Evolutionary conservation across 2,888 invertebrate genomes (phyloP).

Genomic region (Eupithecia inturbata): DNA sequence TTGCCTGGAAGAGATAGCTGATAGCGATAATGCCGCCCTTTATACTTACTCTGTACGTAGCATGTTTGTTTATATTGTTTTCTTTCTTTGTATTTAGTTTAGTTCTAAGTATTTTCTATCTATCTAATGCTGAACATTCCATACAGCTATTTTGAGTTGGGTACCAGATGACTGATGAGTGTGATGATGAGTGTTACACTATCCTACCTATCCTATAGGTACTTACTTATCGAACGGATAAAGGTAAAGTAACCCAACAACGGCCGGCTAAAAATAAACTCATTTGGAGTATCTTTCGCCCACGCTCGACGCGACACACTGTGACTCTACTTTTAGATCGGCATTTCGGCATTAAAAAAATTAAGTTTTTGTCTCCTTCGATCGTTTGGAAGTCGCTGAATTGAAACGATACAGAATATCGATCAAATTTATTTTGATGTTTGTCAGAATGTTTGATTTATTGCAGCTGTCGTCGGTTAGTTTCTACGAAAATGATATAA

Average conservation of each 20-base stretch:
- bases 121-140: too few relatives aligned
- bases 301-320: conserved; percentile 27
- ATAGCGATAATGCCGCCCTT: too few relatives aligned
- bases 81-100: too few relatives aligned
- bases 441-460: conserved; percentile 10
- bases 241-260: conserved; percentile 16
- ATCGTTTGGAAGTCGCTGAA: conserved; percentile 13
- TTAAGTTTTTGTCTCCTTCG: conserved; percentile 8
- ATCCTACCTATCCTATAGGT: neutral
- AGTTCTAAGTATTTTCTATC: too few relatives aligned
- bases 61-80: too few relatives aligned
- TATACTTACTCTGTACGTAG: too few relatives aligned
- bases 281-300: conserved; percentile 28
- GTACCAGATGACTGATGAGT: neutral
- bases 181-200: too few relatives aligned
- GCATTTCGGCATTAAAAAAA: conserved; percentile 25
- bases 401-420: conserved; percentile 6
- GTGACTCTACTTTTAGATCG: conserved; percentile 24
- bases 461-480: neutral
- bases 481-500: neutral
- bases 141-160: too few relatives aligned
- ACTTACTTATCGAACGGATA: neutral
- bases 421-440: neutral
- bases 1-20: too few relatives aligned
- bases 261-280: conserved; percentile 29